phyloP scores from a whole-genome alignment of 2,113 vertebrate genomes.

The Gyps fulvus region DNA sequence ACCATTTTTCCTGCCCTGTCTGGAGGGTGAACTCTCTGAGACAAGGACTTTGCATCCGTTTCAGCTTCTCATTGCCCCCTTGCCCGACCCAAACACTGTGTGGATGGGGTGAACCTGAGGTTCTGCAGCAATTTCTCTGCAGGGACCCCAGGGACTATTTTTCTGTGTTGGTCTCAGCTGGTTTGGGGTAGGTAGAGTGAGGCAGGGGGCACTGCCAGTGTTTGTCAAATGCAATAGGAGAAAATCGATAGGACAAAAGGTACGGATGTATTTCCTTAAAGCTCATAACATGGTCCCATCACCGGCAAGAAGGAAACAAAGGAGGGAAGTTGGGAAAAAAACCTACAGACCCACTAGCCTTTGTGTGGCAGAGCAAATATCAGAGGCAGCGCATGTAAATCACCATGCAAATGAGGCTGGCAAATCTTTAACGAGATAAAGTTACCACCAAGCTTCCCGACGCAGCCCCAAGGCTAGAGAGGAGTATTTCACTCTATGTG shows the following conservation, averaged over 20 bases:
- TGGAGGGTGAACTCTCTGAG: not conserved
- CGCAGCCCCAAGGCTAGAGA: slow-evolving; percentile 15
- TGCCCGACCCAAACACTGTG: rapidly evolving
- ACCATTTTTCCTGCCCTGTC: not conserved
- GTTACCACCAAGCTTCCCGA: not conserved
- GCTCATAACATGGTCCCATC: not conserved
- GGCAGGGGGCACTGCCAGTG: too few relatives aligned
- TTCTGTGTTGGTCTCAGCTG: not conserved
- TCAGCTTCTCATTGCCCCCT: not conserved
- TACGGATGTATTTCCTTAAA: not conserved
- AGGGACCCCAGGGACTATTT: not conserved
- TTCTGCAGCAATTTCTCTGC: not conserved
- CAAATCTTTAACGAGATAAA: not conserved
- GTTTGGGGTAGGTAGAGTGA: not conserved
- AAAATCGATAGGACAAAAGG: not conserved
- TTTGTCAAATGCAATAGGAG: not conserved
- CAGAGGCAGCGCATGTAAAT: not conserved
- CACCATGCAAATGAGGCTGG: slow-evolving; percentile 26
- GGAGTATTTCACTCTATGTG: not conserved
- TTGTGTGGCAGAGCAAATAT: not conserved
- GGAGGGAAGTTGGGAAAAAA: not conserved
- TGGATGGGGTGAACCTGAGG: not conserved
- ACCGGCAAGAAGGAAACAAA: not conserved
- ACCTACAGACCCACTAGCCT: not conserved
- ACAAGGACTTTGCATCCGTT: not conserved